Conservation (phyloP, 2,113 vertebrate species). For the Xenus cinereus region DNA sequence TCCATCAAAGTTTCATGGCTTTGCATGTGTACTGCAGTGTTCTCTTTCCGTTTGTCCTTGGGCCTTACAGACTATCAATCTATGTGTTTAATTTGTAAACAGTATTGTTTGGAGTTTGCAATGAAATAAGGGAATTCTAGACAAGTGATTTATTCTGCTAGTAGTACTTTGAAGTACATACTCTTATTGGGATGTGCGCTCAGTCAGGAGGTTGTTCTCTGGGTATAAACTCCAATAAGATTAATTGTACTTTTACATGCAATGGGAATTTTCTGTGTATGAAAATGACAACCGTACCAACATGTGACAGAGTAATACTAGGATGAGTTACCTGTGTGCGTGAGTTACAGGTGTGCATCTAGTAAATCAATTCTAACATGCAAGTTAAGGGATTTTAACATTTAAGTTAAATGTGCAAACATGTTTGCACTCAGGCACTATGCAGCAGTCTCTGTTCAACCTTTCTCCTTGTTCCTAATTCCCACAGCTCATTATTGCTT, state of each 20-base stretch:
- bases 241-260: background rate
- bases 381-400: background rate
- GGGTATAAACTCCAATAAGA: background rate
- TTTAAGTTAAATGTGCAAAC: background rate
- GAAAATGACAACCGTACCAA: background rate
- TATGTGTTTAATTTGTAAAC: background rate
- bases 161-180: background rate
- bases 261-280: background rate
- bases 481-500: background rate
- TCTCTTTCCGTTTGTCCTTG: background rate
- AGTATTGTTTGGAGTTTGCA: background rate
- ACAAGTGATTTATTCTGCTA: background rate
- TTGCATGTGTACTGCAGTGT: background rate
- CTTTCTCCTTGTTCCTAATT: background rate
- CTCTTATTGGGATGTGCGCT: rapidly evolving
- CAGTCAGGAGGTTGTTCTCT: background rate
- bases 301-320: background rate
- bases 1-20: background rate
- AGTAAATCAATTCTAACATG: background rate
- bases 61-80: background rate
- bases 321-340: background rate
- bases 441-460: background rate
- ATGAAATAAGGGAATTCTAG: background rate
- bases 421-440: background rate
- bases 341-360: background rate